Base-by-base conservation (phyloP, 2,113 vertebrate genomes). In the Calyptomena viridis region DNA sequence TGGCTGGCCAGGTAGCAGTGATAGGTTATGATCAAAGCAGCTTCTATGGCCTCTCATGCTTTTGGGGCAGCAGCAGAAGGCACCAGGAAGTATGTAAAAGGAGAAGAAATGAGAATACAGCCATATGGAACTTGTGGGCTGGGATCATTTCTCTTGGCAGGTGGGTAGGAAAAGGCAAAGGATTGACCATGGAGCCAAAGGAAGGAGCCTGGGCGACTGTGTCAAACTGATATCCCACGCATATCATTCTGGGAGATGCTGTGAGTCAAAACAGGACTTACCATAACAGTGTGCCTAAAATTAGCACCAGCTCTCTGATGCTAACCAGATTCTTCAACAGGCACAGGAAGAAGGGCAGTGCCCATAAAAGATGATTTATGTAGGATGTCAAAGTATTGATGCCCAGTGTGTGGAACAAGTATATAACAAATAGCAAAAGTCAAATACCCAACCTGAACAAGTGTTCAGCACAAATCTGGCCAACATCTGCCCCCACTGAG, bases 81-180 rank as follows among this genome's bases (percentile, higher is more conserved):
- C 76, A 33, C 5, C 37, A 66, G n/a, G 16, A 81, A 42, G 25
- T 9, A 39, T 0, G 0, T 60, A 16, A 56, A 78, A 52, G 5
- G 12, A 8, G 3, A 3, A 62, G 25, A 91, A 87, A 58, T 14
- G 31, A 15, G 35, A 74, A 68, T 47, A 56, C 5, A 78, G 24
- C 28, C 39, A 8, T 15, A 8, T 10, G 12, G 25, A 42, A 42
- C 19, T 63, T 64, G 6, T 31, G 23, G 25, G 31, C 28, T 79
- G 87, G 52, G 35, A 68, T 47, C 4, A 27, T 47, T 82, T 78
- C 7, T 50, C 39, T 39, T 37, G 19, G 55, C 27, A 64, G 27
- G 14, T 21, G 22, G 8, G 24, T 33, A 44, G 19, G 56, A 35
- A 71, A 89, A 89, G 33, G 21, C 47, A 63, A 93, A 87, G 62